A percentile compares a stretch with the other conserved stretches of the same genome.
These are phyloP conservation scores for Archivesica marissinica DNA, from an alignment of 1,140 invertebrate genomes.

Conservation along the genomic window DNA sequence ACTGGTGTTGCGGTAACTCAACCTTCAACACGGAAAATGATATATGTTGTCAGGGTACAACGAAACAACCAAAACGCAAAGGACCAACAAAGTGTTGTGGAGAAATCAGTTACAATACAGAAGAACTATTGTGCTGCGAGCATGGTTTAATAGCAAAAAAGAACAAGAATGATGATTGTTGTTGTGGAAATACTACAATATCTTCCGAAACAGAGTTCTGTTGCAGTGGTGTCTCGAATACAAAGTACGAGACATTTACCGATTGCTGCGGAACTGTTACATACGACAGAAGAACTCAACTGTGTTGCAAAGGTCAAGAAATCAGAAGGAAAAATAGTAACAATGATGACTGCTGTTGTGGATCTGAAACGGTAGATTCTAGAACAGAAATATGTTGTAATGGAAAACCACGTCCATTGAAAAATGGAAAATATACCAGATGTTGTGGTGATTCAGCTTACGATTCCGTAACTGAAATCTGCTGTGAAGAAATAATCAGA, in stretches of 20 bases:
- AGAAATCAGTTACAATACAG: background rate
- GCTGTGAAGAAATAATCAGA: conserved; percentile 17
- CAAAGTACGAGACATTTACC: background rate
- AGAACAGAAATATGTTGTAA: conserved; percentile 42
- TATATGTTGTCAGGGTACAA: conserved; percentile 16
- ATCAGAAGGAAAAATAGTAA: background rate
- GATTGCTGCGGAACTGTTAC: conserved; percentile 11
- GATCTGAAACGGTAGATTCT: background rate
- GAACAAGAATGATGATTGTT: background rate
- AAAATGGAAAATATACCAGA: conserved; percentile 11
- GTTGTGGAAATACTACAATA: conserved; percentile 40
- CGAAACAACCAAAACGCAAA: background rate
- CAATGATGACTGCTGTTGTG: conserved; percentile 46
- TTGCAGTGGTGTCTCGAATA: background rate
- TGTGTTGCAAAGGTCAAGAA: conserved; percentile 15
- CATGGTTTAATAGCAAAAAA: background rate
- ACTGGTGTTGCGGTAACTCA: conserved; percentile 47
- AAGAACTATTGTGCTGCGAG: background rate
- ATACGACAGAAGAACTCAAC: conserved; percentile 1
- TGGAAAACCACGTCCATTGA: background rate
- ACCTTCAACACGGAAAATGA: conserved; percentile 27
- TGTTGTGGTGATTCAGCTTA: conserved; percentile 1
- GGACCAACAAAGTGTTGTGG: conserved; percentile 27
- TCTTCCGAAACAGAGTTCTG: conserved; percentile 14
- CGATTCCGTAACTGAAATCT: conserved; percentile 24